A percentile compares a stretch with the other conserved stretches of the same genome.
These are phyloP conservation scores for mouse (Mus musculus) DNA, from an alignment of 2,113 vertebrate species.

Conservation along the genomic window GRCm39 chr4:119170001-119170500, in stretches of 20 bases:
- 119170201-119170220: neutral
- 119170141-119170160: neutral
- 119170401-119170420: too few relatives aligned
- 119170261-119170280: neutral
- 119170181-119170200: neutral
- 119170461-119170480: too few relatives aligned
- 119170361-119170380: too few relatives aligned
- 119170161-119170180: neutral
- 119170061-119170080: neutral
- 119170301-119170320: too few relatives aligned
- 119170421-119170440: neutral
- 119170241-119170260: too few relatives aligned
- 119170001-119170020: neutral
- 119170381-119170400: too few relatives aligned
- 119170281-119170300: neutral
- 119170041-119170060: neutral
- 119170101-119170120: neutral
- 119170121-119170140: neutral
- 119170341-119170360: too few relatives aligned
- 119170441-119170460: neutral
- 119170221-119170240: neutral
- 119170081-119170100: neutral
- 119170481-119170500: neutral
- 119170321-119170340: too few relatives aligned
- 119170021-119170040: neutral